Conservation (phyloP, 1,140 invertebrate genomes). For the Apis dorsata region DNA sequence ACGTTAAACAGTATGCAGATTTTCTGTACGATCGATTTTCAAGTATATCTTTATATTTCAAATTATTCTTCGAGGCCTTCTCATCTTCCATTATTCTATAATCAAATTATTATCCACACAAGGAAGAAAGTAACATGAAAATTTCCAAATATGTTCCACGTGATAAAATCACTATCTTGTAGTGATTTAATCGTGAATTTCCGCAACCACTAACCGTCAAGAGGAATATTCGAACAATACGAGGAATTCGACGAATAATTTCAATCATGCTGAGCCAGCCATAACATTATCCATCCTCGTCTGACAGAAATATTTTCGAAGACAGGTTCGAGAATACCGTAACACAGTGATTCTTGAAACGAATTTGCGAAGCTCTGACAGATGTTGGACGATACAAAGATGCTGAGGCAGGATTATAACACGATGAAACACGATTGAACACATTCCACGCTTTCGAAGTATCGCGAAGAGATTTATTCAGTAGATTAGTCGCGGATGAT, state of each 20-base stretch:
- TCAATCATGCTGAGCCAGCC: background rate
- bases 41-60: too few relatives aligned
- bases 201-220: too few relatives aligned
- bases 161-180: background rate
- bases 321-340: conserved; percentile 3
- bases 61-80: too few relatives aligned
- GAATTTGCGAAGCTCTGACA: background rate
- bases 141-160: too few relatives aligned
- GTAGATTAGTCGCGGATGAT: background rate
- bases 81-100: too few relatives aligned
- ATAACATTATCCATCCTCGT: background rate
- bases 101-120: too few relatives aligned
- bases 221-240: conserved; percentile 1
- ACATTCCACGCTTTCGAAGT: background rate
- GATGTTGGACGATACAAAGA: background rate
- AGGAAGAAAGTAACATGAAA: too few relatives aligned
- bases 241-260: background rate
- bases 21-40: too few relatives aligned
- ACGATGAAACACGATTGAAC: background rate
- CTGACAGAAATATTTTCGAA: background rate
- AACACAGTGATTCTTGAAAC: background rate
- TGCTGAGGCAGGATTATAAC: background rate
- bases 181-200: background rate
- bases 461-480: conserved; percentile 2
- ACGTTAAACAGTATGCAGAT: too few relatives aligned